phyloP scores from a whole-genome alignment of 1,140 invertebrate genomes.

The Drosophila baimaii region DNA sequence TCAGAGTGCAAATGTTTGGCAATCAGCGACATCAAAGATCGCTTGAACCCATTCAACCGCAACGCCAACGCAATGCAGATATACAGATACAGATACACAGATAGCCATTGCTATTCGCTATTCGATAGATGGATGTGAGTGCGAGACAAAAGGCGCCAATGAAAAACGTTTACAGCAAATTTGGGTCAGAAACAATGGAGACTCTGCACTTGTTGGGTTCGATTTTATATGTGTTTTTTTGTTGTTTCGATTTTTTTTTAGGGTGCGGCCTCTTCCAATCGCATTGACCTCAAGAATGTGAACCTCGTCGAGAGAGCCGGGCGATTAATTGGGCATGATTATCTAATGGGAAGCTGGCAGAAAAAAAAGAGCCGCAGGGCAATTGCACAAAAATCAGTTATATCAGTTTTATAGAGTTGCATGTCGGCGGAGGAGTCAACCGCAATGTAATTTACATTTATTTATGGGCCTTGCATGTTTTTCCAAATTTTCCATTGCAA shows the following conservation, averaged over 20 bases:
- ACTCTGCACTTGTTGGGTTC: conserved; percentile 57
- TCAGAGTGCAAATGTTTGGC: conserved; percentile 76
- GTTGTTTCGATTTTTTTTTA: conserved; percentile 17
- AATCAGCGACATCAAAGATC: conserved; percentile 75
- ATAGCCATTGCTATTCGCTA: conserved; percentile 21
- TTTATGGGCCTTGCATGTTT: conserved; percentile 38
- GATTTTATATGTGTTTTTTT: conserved; percentile 23
- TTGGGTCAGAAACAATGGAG: conserved; percentile 74
- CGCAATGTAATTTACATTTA: conserved; percentile 48
- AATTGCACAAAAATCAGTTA: conserved; percentile 34
- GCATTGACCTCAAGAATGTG: conserved; percentile 60
- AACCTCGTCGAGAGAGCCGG: conserved; percentile 30
- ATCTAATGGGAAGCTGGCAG: conserved; percentile 41
- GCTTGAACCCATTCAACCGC: conserved; percentile 76
- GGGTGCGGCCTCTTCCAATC: conserved; percentile 44
- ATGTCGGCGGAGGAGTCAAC: conserved; percentile 32
- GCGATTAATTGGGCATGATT: conserved; percentile 48
- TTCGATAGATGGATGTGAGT: conserved; percentile 28
- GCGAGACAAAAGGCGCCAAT: conserved; percentile 44
- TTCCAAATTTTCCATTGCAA: conserved; percentile 28
- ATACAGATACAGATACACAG: conserved; percentile 49
- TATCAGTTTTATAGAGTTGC: no score
- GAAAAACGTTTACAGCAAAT: conserved; percentile 56
- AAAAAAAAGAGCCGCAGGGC: conserved; percentile 2
- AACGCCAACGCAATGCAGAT: conserved; percentile 66